Base-by-base conservation (phyloP, 2,888 invertebrate species). In the Pseudolycoriella hygida region DNA sequence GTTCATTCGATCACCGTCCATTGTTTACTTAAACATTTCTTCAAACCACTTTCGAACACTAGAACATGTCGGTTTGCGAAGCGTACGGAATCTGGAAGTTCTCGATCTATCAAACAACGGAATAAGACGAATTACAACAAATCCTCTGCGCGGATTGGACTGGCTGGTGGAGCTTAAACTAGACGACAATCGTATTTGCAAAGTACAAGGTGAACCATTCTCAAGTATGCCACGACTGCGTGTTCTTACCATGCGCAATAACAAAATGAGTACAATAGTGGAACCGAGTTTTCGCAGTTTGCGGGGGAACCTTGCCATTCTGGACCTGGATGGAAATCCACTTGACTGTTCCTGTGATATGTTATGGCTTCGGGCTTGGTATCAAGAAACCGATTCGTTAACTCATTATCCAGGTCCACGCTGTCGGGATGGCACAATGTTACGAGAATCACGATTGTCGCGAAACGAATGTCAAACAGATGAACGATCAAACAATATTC, bases 251-350 rank as follows among this genome's bases (percentile, higher is more conserved):
- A 60, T 89, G 56, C 70, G 77, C 44, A 79, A 82, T 56, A 89
- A 89, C 60, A 76, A 76, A 54, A 70, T 89, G 61, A 72, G 75
- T 45, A 72, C 77, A 3, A 71, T 89, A 49, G 71, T 77, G 2
- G 88, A 89, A 61, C 68, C 69, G 18, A 77, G 78, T 1, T 82
- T 88, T 56, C 73, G 78, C 48, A 78, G 80, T 53, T 64, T 89
- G 37, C 70, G 84, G 52, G 81, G 80, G 48, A 87, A 86, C 53
- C 80, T 88, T 45, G 86, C 85, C 6, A 73, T 84, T 53, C 67
- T 89, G 47, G 86, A 88, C 62, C 75, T 89, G 48, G 84, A 87
- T 61, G 88, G 87, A 30, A 90, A 89, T 66, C 89, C 89, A 2
- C 66, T 90, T 49, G 70, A 74, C 17, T 89, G 89, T 59, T 77